Evolutionary conservation across 92 coral and sea anemone genomes (phyloP).

Genomic region (Heliopora coerulea): DNA sequence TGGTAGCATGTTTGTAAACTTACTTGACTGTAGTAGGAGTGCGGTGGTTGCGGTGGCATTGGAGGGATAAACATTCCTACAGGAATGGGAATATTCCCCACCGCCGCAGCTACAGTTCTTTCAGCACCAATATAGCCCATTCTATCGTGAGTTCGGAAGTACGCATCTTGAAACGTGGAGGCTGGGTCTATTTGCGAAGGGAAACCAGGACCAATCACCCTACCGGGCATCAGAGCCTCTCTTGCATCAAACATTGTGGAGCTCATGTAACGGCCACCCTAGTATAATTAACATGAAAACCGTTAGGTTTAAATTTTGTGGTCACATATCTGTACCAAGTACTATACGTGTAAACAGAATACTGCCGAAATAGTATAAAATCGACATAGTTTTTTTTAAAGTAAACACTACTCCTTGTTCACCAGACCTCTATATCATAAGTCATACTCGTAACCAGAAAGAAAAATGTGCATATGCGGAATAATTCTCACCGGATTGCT

Average conservation of each 20-base stretch:
- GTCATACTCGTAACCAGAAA: background rate
- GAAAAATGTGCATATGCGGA: background rate
- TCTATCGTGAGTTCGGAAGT: conserved; percentile 97
- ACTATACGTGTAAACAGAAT: too few relatives aligned
- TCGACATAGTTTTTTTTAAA: too few relatives aligned
- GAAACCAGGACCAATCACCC: conserved; percentile 83
- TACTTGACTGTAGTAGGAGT: conserved; percentile 93
- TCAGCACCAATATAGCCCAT: conserved; percentile 97
- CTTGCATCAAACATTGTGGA: conserved; percentile 99
- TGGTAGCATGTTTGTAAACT: too few relatives aligned
- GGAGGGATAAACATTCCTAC: conserved; percentile 99
- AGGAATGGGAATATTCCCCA: conserved; percentile 97
- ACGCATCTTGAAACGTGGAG: conserved; percentile 80
- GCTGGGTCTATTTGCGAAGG: conserved; percentile 84
- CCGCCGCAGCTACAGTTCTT: conserved; percentile 95
- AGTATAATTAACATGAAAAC: too few relatives aligned
- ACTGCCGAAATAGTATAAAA: too few relatives aligned
- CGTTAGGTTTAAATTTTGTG: too few relatives aligned
- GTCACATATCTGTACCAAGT: too few relatives aligned
- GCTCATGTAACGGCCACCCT: conserved; percentile 99
- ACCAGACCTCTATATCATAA: too few relatives aligned
- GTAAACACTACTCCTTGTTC: too few relatives aligned
- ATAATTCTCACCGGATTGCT: conserved; percentile 79
- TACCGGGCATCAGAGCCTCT: conserved; percentile 92
- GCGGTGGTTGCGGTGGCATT: conserved; percentile 93